Percentiles rank a stretch among this genome's conserved stretches.
phyloP scores from a whole-genome alignment of 2,797 vertebrate species.

The Balearica regulorum region DNA sequence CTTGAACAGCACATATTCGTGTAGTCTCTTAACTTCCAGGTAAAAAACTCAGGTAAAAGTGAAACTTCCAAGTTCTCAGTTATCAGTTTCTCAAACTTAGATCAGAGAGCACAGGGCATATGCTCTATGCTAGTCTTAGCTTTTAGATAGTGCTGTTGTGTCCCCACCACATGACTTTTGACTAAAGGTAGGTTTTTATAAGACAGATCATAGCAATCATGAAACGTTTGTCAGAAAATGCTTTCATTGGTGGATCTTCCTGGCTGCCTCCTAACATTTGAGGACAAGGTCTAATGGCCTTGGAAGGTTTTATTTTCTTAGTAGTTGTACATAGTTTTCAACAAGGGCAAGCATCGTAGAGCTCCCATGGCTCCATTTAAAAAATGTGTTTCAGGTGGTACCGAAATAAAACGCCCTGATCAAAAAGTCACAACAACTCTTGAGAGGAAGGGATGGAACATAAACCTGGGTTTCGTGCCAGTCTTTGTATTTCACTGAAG shows the following conservation, averaged over 20 bases:
- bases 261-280: background rate
- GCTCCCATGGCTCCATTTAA: background rate
- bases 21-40: background rate
- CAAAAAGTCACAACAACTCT: conserved; percentile 26
- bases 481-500: background rate
- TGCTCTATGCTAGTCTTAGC: background rate
- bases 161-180: background rate
- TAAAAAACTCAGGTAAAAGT: background rate
- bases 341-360: background rate
- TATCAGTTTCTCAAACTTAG: background rate
- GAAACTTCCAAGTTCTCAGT: background rate
- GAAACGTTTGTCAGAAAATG: background rate
- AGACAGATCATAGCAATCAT: background rate
- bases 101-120: background rate
- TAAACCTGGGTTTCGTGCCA: background rate
- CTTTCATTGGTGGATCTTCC: background rate
- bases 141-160: background rate
- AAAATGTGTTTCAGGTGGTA: background rate
- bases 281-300: background rate
- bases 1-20: background rate
- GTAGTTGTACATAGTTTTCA: background rate
- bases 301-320: background rate
- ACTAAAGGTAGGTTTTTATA: background rate
- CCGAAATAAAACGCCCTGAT: conserved; percentile 44
- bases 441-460: background rate